These are phyloP conservation scores for Perognathus longimembris DNA, from an alignment of 2,113 vertebrate genomes.

Conservation along the genomic window DNA sequence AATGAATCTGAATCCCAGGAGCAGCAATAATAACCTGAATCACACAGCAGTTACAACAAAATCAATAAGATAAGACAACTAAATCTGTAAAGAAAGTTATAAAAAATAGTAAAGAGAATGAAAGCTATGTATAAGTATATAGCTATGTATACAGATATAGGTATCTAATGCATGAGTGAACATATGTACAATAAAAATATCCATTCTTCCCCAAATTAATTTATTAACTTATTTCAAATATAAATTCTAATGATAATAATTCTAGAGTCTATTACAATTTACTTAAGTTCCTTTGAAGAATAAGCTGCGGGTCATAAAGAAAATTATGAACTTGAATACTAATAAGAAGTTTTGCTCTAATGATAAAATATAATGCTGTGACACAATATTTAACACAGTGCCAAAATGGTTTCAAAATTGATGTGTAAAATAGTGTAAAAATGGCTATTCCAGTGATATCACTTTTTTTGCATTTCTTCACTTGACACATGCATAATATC, in stretches of 20 bases:
- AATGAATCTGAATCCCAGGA: background rate
- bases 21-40: slow-evolving; percentile 6
- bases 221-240: slow-evolving; percentile 8
- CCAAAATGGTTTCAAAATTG: background rate
- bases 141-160: too few relatives aligned
- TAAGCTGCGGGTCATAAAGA: background rate
- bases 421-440: background rate
- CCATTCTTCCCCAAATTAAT: slow-evolving; percentile 15
- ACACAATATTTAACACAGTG: background rate
- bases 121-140: background rate
- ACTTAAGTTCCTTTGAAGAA: slow-evolving; percentile 32
- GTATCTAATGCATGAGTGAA: background rate
- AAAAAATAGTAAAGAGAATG: slow-evolving; percentile 49
- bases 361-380: slow-evolving; percentile 41
- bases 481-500: background rate
- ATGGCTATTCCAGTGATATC: background rate
- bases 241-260: slow-evolving; percentile 26
- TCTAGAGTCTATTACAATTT: slow-evolving; percentile 33
- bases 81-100: slow-evolving; percentile 36
- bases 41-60: background rate
- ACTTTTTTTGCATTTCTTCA: background rate
- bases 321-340: slow-evolving; percentile 26
- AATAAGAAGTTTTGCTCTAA: slow-evolving; percentile 2
- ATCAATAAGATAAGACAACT: slow-evolving; percentile 34
- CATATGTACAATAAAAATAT: slow-evolving; percentile 37